phyloP scores from a whole-genome alignment of 2,113 vertebrate genomes.

The Halichoeres trimaculatus region DNA sequence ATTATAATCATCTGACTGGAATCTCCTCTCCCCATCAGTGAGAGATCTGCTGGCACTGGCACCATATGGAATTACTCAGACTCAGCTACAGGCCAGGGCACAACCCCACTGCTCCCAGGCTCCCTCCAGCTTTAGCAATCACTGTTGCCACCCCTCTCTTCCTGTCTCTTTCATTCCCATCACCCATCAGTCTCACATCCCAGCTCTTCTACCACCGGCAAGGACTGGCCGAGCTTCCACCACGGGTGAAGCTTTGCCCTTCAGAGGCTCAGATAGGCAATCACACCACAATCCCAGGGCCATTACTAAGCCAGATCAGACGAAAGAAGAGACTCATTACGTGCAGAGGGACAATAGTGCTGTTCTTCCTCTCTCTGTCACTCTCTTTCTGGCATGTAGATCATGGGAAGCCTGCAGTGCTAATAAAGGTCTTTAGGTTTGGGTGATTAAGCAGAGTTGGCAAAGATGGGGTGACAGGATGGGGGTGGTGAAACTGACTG shows the following conservation, averaged over 20 bases:
- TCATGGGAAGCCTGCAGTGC: constrained; percentile 71
- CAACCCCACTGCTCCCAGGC: constrained; percentile 34
- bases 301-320: constrained; percentile 53
- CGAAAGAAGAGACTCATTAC: constrained; percentile 56
- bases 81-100: constrained; percentile 42
- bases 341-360: constrained; percentile 58
- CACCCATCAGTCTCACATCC: constrained; percentile 53
- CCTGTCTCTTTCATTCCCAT: constrained; percentile 64
- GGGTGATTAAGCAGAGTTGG: constrained; percentile 79
- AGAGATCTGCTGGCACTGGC: not conserved
- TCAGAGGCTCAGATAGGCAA: constrained; percentile 32
- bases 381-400: constrained; percentile 58
- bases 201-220: constrained; percentile 43
- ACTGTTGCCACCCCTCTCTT: constrained; percentile 25
- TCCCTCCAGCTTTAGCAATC: constrained; percentile 22
- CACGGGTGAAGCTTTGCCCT: constrained; percentile 29
- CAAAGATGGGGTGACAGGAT: constrained; percentile 55
- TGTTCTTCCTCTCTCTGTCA: constrained; percentile 57
- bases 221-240: constrained; percentile 56
- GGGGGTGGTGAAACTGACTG: constrained; percentile 42
- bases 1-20: constrained; percentile 7
- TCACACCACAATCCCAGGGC: constrained; percentile 45
- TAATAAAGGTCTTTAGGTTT: constrained; percentile 73
- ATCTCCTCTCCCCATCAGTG: constrained; percentile 13
- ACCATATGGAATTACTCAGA: constrained; percentile 48